phyloP scores from a whole-genome alignment of 2,113 vertebrate species.

The Castor canadensis region DNA sequence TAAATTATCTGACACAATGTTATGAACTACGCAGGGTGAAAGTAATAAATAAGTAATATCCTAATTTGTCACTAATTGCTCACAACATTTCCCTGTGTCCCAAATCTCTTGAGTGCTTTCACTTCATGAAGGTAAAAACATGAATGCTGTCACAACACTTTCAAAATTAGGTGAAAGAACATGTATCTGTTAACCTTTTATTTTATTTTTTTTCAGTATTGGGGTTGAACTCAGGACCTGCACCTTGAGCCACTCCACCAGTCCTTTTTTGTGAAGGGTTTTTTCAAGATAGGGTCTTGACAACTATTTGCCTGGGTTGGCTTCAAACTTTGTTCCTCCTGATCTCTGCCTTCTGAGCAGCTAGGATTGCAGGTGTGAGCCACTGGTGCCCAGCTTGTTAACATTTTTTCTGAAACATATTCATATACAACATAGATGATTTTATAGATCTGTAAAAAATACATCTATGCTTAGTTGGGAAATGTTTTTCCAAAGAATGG shows the following conservation, averaged over 20 bases:
- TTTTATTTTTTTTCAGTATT: too few relatives aligned
- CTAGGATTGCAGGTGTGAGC: too few relatives aligned
- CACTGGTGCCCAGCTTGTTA: too few relatives aligned
- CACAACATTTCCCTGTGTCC: background rate
- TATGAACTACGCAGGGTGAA: background rate
- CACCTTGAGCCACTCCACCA: too few relatives aligned
- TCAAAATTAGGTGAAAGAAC: slow-evolving; percentile 9
- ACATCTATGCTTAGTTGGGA: background rate
- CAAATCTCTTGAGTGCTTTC: background rate
- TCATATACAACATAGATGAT: background rate
- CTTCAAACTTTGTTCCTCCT: too few relatives aligned
- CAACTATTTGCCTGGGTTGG: too few relatives aligned
- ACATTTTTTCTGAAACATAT: too few relatives aligned
- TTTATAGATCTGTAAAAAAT: background rate
- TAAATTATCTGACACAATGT: background rate
- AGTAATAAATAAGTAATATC: background rate
- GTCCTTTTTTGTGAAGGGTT: too few relatives aligned
- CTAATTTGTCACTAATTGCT: background rate
- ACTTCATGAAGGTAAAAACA: background rate
- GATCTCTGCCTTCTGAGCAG: too few relatives aligned
- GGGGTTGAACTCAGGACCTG: too few relatives aligned
- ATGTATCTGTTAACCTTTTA: background rate
- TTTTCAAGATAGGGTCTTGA: too few relatives aligned
- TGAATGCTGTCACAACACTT: background rate
- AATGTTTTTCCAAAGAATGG: background rate